These are phyloP conservation scores for Naja naja DNA, from an alignment of 2,113 vertebrate genomes.

Conservation along the genomic window DNA sequence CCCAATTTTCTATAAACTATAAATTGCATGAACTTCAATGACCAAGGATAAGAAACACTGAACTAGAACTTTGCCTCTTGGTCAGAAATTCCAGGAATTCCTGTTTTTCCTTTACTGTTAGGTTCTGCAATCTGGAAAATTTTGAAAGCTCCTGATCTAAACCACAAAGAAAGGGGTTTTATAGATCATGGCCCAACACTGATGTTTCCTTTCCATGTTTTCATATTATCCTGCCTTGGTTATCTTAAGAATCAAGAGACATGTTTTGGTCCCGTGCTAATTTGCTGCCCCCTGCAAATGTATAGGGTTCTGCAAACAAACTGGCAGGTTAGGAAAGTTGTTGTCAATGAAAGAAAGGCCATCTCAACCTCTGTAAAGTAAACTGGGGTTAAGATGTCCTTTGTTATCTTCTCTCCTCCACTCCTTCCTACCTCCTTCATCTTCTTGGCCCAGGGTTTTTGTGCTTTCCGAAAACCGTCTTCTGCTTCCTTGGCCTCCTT, in stretches of 20 bases:
- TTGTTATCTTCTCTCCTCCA: not conserved
- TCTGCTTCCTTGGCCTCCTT: constrained; percentile 97
- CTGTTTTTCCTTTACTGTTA: not conserved
- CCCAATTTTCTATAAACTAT: not conserved
- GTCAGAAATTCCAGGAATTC: not conserved
- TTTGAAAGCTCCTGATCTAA: not conserved
- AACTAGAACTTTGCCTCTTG: not conserved
- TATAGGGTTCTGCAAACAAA: not conserved
- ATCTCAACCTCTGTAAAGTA: not conserved
- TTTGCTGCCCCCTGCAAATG: not conserved
- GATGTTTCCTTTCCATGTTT: not conserved
- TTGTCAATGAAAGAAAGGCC: not conserved
- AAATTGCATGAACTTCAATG: not conserved
- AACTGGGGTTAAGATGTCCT: rapidly evolving
- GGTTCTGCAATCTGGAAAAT: not conserved
- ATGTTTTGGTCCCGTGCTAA: not conserved
- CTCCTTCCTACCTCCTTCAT: constrained; percentile 88
- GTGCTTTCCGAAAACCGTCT: constrained; percentile 95
- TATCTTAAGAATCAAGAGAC: not conserved
- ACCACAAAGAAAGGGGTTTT: not conserved
- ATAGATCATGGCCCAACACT: not conserved
- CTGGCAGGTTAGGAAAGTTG: not conserved
- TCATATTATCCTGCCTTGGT: not conserved
- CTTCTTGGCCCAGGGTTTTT: constrained; percentile 99
- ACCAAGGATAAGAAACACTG: not conserved